These are phyloP conservation scores for Oxyura jamaicensis DNA, from an alignment of 2,113 vertebrate species.

Conservation along the genomic window DNA sequence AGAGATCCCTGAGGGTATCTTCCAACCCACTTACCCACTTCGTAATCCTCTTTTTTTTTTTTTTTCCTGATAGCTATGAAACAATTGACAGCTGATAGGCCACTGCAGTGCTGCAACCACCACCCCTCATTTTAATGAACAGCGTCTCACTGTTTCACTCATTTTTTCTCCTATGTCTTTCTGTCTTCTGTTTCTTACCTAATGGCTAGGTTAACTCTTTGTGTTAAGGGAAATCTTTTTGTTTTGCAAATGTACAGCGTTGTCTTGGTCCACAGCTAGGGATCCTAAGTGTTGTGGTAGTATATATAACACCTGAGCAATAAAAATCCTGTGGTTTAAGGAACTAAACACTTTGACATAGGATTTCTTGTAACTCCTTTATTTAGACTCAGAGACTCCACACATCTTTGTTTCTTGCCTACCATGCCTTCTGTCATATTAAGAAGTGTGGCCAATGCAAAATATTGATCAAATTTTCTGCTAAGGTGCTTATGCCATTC, in stretches of 20 bases:
- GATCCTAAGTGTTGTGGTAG: not conserved
- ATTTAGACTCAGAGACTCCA: not conserved
- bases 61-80: not conserved
- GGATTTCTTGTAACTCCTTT: not conserved
- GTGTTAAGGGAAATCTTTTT: not conserved
- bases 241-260: not conserved
- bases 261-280: not conserved
- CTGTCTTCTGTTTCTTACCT: not conserved
- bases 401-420: not conserved
- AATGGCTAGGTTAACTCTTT: not conserved
- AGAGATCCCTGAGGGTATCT: not conserved
- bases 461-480: slow-evolving; percentile 3
- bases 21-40: not conserved
- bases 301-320: not conserved
- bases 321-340: not conserved
- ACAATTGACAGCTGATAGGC: not conserved
- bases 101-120: not conserved
- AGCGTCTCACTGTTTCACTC: not conserved
- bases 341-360: not conserved
- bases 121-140: not conserved
- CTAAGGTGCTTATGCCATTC: not conserved
- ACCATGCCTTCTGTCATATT: not conserved
- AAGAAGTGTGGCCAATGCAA: not conserved
- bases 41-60: not conserved
- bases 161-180: not conserved